A percentile compares a stretch with the other conserved stretches of the same genome.
These are phyloP conservation scores for Melitaea athalia DNA, from an alignment of 2,888 invertebrate genomes.

Conservation along the genomic window DNA sequence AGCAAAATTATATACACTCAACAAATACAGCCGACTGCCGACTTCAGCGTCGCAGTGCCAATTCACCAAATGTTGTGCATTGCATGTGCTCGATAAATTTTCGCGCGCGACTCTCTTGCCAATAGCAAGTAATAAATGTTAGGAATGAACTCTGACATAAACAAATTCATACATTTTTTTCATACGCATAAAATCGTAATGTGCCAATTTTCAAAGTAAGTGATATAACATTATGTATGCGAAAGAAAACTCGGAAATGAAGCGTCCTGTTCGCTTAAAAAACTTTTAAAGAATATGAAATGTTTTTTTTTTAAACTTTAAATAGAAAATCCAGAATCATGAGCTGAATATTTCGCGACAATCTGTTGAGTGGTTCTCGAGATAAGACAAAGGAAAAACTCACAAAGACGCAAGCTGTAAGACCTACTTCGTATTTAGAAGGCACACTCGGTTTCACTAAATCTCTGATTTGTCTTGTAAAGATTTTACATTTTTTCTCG, in stretches of 20 bases:
- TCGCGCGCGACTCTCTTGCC: constrained; percentile 54
- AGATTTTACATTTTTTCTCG: constrained; percentile 32
- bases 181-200: constrained; percentile 22
- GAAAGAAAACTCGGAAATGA: constrained; percentile 11
- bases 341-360: constrained; percentile 40
- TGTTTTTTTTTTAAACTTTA: constrained; percentile 33
- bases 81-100: constrained; percentile 60
- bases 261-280: constrained; percentile 12
- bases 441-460: constrained; percentile 39
- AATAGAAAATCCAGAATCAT: constrained; percentile 36
- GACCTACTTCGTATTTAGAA: constrained; percentile 42
- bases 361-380: constrained; percentile 42
- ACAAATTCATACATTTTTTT: constrained; percentile 31
- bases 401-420: constrained; percentile 41
- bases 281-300: constrained; percentile 25
- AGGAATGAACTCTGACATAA: constrained; percentile 41
- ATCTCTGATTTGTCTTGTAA: constrained; percentile 37
- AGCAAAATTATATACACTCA: constrained; percentile 63
- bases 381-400: constrained; percentile 42
- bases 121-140: constrained; percentile 58
- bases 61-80: constrained; percentile 61
- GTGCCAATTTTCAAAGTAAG: constrained; percentile 14
- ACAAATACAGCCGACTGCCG: constrained; percentile 60
- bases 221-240: neutral
- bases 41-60: constrained; percentile 51